Base-by-base conservation (phyloP, 2,888 invertebrate genomes). In the Neoaliturus tenellus region DNA sequence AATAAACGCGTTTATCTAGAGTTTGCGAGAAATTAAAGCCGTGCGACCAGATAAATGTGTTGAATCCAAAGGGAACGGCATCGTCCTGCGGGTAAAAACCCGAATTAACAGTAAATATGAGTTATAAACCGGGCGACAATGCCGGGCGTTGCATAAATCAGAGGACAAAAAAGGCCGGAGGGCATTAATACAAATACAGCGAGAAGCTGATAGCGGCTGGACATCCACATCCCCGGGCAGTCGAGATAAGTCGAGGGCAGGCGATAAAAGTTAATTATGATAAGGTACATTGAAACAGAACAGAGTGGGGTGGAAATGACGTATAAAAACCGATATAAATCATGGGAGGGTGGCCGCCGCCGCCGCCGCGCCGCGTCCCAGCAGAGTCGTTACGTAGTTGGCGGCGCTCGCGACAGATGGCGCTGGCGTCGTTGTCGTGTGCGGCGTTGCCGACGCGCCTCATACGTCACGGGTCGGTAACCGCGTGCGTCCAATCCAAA, bases 221-320 rank as follows among this genome's bases (percentile, higher is more conserved):
- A 17, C n/a, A 4, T 3, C 33, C 8, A 4, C 20, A 41, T 2
- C 41, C 67, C 67, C 33, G 4, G 4, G 33, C 33, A 5, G 41
- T 1, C 2, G 33, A 55, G 71, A 73, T 73, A 73, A 67, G 67
- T 67, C 71, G 6, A 12, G 69, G 69, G 23, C 71, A 31, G 41
- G 14, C 71, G 71, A 73, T 73, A 73, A 73, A 73, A 73, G 71
- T 73, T 73, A 73, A 73, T 73, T 73, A 41, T 73, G 71, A 73
- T 73, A 73, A 73, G 71, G 39, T 73, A 41, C 71, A 73, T 73
- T 73, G 71, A 73, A 73, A 73, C 71, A 73, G 39, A 39, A 33
- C 39, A 2, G 71, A 17, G 71, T 5, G 41, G 33, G 35, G 41
- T 67, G 67, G 67, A 35, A 35, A 67, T 67, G 67, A 62, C 31